Evolutionary conservation across 2,113 vertebrate species (phyloP), one percentile per base, ranked within the genome.

Genomic region (Chloropsis cyanopogon): DNA sequence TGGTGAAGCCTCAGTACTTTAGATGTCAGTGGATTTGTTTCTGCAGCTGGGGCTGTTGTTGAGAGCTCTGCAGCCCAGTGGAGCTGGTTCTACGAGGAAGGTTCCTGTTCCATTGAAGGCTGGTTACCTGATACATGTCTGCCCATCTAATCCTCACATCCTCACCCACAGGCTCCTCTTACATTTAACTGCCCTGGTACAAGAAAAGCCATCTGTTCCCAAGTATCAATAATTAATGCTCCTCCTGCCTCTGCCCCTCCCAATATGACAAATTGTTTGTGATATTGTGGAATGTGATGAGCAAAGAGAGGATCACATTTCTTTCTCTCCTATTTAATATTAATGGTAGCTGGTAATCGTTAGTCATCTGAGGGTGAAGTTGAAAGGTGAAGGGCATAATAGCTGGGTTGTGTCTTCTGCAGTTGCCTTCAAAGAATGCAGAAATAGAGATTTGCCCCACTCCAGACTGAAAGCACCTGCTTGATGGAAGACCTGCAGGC

Each of bases 131-230:
- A 93, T 96, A 69, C 0, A 3, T 57, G n/a, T 82, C 88, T 91
- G 71, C 88, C 78, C 70, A 86, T 85, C 86, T 94, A 89, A 95
- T 92, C 79, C 61, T 90, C 90, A 89, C 77, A 84, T 95, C 89
- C 92, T 95, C 71, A 63, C 49, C 79, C 85, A 75, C 29, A 19
- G 59, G 47, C 89, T 97, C 88, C 86, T 95, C 91, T 97, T 96
- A 94, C 44, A 35, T 96, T 90, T 95, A 63, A 1, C 54, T 95
- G 81, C 65, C 69, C 56, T 61, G 28, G 47, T 86, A 91, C 70
- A 95, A 92, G 92, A 94, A 95, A 96, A 96, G 90, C 92, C 96
- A 95, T 96, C 96, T 97, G 96, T 94, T 96, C 90, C 91, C 65
- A 7, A 60, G 64, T 86, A 91, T 97, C 88, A 95, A 97, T 96